Evolutionary conservation across 2,113 vertebrate species (phyloP), one percentile per base, ranked within the genome.

Genomic region (Oryzias melastigma): DNA sequence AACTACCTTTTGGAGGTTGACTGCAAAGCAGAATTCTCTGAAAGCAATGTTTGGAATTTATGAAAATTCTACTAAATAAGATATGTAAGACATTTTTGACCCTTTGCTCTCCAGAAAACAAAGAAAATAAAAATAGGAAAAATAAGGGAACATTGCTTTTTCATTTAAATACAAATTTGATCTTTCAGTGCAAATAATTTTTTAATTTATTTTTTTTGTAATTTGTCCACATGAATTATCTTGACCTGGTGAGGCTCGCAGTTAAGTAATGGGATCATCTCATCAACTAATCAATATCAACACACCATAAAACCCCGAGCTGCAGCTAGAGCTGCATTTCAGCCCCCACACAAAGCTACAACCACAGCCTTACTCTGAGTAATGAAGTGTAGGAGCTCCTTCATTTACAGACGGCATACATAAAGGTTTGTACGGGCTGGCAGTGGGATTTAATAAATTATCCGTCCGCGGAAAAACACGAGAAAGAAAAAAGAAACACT

Each of bases 331-430:
- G 7, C 35, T 35, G 35, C 35, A 12, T 0, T 29, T 12, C 8
- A 35, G 10, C 35, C 10, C 35, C n/a, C 55, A 51, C 47, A 17
- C 49, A 55, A 49, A 48, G 47, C n/a, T 52, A 40, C 41, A n/a
- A 19, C 35, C 5, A 5, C 19, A 41, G 29, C 25, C 40, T 18
- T 19, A 63, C 68, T 78, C 79, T 63, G 66, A 66, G 65, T 81
- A 84, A 84, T 81, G 76, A 88, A 81, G 69, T 77, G 68, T 58
- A 61, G 64, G 49, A 63, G 69, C 72, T 70, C 68, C 65, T 25
- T 18, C 53, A 87, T 87, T 86, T 80, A 73, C 81, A 87, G 82
- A 82, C 52, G 73, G 75, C 88, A 85, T 80, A 73, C 56, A 84
- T 71, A 71, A 75, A 75, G 67, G 52, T 82, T 82, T 81, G 65